Conservation (phyloP, 2,888 invertebrate species). For the Drosophila phalerata region DNA sequence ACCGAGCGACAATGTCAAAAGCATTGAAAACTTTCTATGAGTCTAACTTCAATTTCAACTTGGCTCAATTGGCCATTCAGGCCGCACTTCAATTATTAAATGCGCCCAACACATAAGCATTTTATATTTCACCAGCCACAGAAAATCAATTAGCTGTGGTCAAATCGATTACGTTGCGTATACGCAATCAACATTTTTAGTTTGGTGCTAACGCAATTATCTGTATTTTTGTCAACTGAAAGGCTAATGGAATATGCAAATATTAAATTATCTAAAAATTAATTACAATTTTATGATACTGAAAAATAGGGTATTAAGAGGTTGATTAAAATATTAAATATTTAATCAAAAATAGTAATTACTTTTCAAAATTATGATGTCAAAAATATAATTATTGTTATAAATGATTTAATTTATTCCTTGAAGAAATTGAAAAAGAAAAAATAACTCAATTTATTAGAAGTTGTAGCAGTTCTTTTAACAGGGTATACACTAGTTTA, state of each 20-base stretch:
- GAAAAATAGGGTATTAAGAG: not conserved
- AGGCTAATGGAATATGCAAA: slow-evolving; percentile 35
- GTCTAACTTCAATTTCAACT: slow-evolving; percentile 23
- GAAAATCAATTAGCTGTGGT: slow-evolving; percentile 46
- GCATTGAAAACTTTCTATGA: slow-evolving; percentile 21
- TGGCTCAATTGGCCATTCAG: slow-evolving; percentile 1
- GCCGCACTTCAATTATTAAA: slow-evolving; percentile 12
- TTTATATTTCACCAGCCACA: not conserved
- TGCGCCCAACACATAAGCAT: not conserved
- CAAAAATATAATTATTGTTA: not conserved
- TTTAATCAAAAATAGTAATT: not conserved
- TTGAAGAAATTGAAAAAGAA: no score
- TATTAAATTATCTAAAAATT: slow-evolving; percentile 31
- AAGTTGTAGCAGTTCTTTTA: no score
- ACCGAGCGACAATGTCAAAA: slow-evolving; percentile 19
- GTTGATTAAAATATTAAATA: not conserved
- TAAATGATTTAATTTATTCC: not conserved
- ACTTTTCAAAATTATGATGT: not conserved
- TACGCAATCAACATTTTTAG: slow-evolving; percentile 27
- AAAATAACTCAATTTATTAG: no score
- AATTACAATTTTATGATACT: slow-evolving; percentile 14
- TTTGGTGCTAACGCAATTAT: slow-evolving; percentile 19
- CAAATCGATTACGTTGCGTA: slow-evolving; percentile 30
- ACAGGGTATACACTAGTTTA: not conserved
- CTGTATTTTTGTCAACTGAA: not conserved